phyloP scores from a whole-genome alignment of 2,888 invertebrate genomes.

The Smittia sp. region DNA sequence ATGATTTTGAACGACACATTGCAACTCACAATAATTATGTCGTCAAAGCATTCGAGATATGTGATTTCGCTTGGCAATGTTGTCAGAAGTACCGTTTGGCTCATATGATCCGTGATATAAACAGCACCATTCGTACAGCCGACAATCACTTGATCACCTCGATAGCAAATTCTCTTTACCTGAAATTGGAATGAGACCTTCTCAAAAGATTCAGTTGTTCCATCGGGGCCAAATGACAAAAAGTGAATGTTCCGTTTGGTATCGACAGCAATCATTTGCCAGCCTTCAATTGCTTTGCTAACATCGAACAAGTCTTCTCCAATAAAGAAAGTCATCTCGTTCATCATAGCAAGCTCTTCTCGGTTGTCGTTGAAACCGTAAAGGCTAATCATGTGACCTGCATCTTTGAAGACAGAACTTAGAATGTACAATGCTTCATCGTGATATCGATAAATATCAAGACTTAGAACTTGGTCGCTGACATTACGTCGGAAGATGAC shows the following conservation, averaged over 20 bases:
- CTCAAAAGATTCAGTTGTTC: constrained; percentile 41
- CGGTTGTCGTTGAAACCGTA: constrained; percentile 47
- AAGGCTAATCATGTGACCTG: constrained; percentile 47
- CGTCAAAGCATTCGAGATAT: constrained; percentile 34
- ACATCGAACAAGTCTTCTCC: constrained; percentile 47
- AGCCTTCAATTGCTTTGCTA: constrained; percentile 44
- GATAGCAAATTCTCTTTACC: constrained; percentile 40
- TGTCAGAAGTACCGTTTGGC: not conserved
- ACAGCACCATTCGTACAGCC: constrained; percentile 49
- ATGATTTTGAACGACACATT: constrained; percentile 21
- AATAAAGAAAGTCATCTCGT: constrained; percentile 46
- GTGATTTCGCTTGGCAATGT: constrained; percentile 31
- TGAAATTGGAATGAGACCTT: constrained; percentile 22
- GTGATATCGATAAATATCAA: constrained; percentile 47
- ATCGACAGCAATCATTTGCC: constrained; percentile 48
- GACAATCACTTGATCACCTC: constrained; percentile 45
- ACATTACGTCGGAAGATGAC: constrained; percentile 50
- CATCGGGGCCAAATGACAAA: not conserved
- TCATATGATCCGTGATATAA: constrained; percentile 41
- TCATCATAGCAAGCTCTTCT: constrained; percentile 43
- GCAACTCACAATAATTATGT: not conserved
- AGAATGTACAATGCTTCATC: constrained; percentile 48
- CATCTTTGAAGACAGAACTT: constrained; percentile 48
- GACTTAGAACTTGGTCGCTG: constrained; percentile 49
- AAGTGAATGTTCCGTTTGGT: constrained; percentile 46